Evolutionary conservation across 2,888 invertebrate genomes (phyloP).

Genomic region (Coleophora flavipennella): DNA sequence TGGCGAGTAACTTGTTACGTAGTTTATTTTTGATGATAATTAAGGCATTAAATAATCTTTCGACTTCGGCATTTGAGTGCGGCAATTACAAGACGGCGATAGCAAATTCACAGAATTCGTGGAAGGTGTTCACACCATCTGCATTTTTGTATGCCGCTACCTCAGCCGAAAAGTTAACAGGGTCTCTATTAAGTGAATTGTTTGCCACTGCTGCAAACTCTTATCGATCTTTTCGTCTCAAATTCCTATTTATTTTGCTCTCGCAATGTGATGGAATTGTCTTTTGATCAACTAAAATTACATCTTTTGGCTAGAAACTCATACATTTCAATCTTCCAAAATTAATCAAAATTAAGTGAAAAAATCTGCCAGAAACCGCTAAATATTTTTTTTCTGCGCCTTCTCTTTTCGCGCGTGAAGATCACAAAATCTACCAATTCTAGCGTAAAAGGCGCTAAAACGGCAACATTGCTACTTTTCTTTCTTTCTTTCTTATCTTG

Average conservation of each 20-base stretch:
- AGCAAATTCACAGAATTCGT: constrained; percentile 3
- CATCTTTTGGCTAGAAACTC: too few relatives aligned
- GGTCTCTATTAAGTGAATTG: constrained; percentile 10
- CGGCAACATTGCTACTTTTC: too few relatives aligned
- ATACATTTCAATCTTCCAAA: too few relatives aligned
- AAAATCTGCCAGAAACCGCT: too few relatives aligned
- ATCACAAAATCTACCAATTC: too few relatives aligned
- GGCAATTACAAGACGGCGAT: constrained; percentile 1
- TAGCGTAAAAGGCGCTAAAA: too few relatives aligned
- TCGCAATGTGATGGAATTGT: constrained; percentile 9
- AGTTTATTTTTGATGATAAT: constrained; percentile 3
- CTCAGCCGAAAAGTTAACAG: constrained; percentile 12
- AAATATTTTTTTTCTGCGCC: too few relatives aligned
- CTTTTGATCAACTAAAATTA: too few relatives aligned
- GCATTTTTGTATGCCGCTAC: constrained; percentile 12
- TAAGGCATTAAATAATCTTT: constrained; percentile 5
- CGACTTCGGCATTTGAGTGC: constrained; percentile 3
- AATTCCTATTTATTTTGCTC: constrained; percentile 11
- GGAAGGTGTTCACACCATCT: constrained; percentile 1
- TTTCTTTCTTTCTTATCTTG: too few relatives aligned
- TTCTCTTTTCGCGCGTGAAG: too few relatives aligned
- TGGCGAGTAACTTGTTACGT: constrained; percentile 1
- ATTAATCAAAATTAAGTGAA: too few relatives aligned
- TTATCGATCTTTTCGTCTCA: constrained; percentile 7
- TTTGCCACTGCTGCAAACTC: constrained; percentile 11